phyloP scores from a whole-genome alignment of 2,797 vertebrate species.

The Crotalus adamanteus region DNA sequence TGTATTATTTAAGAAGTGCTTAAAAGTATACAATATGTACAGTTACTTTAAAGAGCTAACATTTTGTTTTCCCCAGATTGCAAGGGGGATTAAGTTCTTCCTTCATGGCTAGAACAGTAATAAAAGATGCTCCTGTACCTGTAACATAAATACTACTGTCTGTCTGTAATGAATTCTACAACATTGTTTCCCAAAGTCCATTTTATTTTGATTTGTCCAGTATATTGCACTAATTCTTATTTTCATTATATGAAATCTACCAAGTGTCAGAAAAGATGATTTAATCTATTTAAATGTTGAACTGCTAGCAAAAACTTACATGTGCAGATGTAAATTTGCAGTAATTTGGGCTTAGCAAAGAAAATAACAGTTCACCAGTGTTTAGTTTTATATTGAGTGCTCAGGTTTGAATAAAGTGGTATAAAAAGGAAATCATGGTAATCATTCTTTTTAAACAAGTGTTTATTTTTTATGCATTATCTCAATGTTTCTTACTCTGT shows the following conservation, averaged over 20 bases:
- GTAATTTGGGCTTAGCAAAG: slow-evolving; percentile 73
- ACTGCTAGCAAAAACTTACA: slow-evolving; percentile 71
- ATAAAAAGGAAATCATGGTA: slow-evolving; percentile 58
- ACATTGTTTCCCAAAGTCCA: slow-evolving; percentile 74
- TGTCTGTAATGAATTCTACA: slow-evolving; percentile 74
- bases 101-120: slow-evolving; percentile 81
- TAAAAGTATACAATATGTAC: slow-evolving; percentile 89
- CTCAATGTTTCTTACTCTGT: not conserved
- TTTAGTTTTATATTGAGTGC: slow-evolving; percentile 80
- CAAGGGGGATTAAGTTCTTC: slow-evolving; percentile 78
- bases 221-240: slow-evolving; percentile 89
- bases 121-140: slow-evolving; percentile 83
- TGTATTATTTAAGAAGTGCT: slow-evolving; percentile 88
- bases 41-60: slow-evolving; percentile 83
- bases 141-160: slow-evolving; percentile 74
- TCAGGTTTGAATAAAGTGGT: slow-evolving; percentile 82
- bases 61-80: slow-evolving; percentile 64
- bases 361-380: slow-evolving; percentile 73
- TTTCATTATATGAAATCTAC: slow-evolving; percentile 80
- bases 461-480: slow-evolving; percentile 33
- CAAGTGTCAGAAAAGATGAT: slow-evolving; percentile 73
- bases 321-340: slow-evolving; percentile 73
- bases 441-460: slow-evolving; percentile 37
- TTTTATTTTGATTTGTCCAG: slow-evolving; percentile 84
- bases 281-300: slow-evolving; percentile 78